Evolutionary conservation across 1,140 invertebrate genomes (phyloP), one percentile per base, ranked within the genome.

Genomic region (Zaprionus ornatus): DNA sequence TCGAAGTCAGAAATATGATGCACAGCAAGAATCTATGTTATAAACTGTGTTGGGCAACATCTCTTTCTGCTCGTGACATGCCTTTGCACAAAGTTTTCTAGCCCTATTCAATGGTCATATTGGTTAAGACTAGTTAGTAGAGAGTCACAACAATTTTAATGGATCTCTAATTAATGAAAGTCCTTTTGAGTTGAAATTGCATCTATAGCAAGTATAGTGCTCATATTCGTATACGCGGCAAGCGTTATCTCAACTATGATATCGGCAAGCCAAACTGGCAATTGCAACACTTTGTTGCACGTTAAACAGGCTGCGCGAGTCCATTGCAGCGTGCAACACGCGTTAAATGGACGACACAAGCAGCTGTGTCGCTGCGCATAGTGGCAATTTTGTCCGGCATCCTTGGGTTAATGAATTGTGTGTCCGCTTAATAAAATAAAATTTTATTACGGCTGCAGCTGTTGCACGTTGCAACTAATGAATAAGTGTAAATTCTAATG

Each of bases 401-500:
- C 50, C 48, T 29, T 40, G 55, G 50, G 59, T 80, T 80, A 86
- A 86, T 88, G 83, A 86, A 86, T 86, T 86, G 84, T 75, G 74
- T 79, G 73, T 75, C 73, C 54, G 74, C 71, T 72, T 79, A 85
- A 79, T 79, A 62, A 85, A 90, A 88, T 88, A 71, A 84, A 90
- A 88, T 88, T 88, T 81, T 90, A 90, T 82, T 85, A 77, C 48
- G 40, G 72, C 69, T 72, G 75, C 82, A 86, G 82, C 85, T 88
- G 85, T 85, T 88, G 85, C 81, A 77, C 85, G 85, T 79, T 74
- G 74, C 82, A 85, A 85, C 85, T 90, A 88, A 90, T 88, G 85
- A 88, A 88, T 85, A 85, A 90, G 85, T 82, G 85, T 88, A 88
- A 88, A 90, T 90, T 88, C 85, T 84, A 90, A 82, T 90, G 79